Base-by-base conservation (phyloP, 2,113 vertebrate genomes). In the Chaenogobius annularis region DNA sequence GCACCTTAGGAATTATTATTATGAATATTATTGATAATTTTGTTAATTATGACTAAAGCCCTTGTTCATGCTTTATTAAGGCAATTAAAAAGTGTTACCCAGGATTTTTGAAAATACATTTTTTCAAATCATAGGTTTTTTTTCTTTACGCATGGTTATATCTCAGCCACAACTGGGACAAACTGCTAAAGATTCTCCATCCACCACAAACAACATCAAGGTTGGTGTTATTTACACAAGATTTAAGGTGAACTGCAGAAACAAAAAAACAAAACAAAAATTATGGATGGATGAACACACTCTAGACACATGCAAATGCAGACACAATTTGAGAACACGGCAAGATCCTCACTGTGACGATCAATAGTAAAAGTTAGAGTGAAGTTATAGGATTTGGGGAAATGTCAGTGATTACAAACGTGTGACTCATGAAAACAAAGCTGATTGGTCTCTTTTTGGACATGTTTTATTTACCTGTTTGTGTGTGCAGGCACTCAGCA, bases 401-500 rank as follows among this genome's bases (percentile, higher is more conserved):
- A 44, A 89, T 89, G 88, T 54, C 71, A 64, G 68, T 44, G 74
- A 61, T 59, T 67, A 73, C 31, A 69, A 58, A 72, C 54, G 77
- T 52, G 73, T 17, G 13, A 46, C 31, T 47, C 44, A 66, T 50
- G 12, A 37, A 86, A 83, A 78, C 72, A 71, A 84, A 73, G 54
- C 69, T 66, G 70, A 63, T n/a, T 73, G 43, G 20, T 40, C 62
- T 46, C 69, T 55, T 54, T 64, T 56, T 58, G 43, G 44, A 46
- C 44, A 46, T 46, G 44, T 64, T 75, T 47, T 66, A 93, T 93
- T 96, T 99, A 99, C 97, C 97, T 99, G 96, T 96, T 95, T 77
- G 96, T 98, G 96, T 98, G 92, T 98, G 96, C 91, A 99, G 96
- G 95, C 97, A 98, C 92, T 99, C 97, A 88, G 97, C 97, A 95